These are phyloP conservation scores for Meta bourneti DNA, from an alignment of 2,888 invertebrate genomes.

Conservation along the genomic window DNA sequence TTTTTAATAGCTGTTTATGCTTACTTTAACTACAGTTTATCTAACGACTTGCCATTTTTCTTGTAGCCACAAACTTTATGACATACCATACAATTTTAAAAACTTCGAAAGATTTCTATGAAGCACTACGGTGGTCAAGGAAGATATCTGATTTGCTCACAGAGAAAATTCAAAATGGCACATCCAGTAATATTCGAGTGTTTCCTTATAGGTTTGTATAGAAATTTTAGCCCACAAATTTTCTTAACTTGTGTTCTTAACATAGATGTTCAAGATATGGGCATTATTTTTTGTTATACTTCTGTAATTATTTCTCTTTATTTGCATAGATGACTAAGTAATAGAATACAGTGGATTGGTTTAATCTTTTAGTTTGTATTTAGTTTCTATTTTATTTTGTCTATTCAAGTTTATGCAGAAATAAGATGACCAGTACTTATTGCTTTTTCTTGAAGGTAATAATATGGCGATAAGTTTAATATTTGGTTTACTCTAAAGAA, in stretches of 20 bases:
- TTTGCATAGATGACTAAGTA: neutral
- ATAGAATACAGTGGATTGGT: neutral
- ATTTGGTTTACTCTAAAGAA: no score
- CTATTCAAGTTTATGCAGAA: no score
- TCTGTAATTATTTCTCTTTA: neutral
- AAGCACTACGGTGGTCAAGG: conserved; percentile 89
- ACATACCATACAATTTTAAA: conserved; percentile 92
- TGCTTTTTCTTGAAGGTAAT: no score
- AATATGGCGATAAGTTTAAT: no score
- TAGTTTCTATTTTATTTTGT: no score
- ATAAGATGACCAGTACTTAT: no score
- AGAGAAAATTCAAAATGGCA: conserved; percentile 83
- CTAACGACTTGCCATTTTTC: neutral
- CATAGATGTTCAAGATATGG: neutral
- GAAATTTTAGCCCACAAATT: neutral
- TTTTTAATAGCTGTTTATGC: neutral
- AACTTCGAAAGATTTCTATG: conserved; percentile 90
- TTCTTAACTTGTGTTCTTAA: neutral
- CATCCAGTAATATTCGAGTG: conserved; percentile 82
- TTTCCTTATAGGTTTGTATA: conserved; percentile 89
- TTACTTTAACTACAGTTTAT: neutral
- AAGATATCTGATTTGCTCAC: conserved; percentile 89
- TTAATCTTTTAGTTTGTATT: no score
- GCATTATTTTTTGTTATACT: neutral
- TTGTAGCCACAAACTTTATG: conserved; percentile 90